Conservation (phyloP, 1,140 invertebrate species). For the Drosophila suzukii region DNA sequence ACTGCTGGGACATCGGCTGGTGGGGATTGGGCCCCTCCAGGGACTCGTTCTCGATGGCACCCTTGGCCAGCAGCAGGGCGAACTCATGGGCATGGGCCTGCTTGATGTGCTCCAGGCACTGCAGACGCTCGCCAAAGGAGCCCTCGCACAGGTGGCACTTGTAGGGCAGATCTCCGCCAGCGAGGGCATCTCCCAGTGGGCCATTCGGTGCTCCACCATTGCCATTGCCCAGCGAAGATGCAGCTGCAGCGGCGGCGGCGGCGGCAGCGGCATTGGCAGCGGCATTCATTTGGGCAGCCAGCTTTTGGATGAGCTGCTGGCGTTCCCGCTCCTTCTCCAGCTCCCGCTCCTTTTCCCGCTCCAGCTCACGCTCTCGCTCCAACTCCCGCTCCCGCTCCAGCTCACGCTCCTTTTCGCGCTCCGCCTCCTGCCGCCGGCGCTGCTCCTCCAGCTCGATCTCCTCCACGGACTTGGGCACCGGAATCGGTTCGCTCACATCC, state of each 20-base stretch:
- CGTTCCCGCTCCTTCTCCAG: conserved; percentile 43
- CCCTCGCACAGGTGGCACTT: conserved; percentile 97
- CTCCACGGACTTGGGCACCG: conserved; percentile 81
- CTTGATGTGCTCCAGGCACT: conserved; percentile 93
- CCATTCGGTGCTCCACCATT: not conserved
- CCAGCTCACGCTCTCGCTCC: conserved; percentile 30
- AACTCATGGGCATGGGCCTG: conserved; percentile 89
- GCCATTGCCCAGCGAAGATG: conserved; percentile 1
- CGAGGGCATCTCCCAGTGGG: conserved; percentile 8
- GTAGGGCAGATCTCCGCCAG: conserved; percentile 90
- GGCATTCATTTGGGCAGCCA: conserved; percentile 39
- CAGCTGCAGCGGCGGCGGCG: not conserved
- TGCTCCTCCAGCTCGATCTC: conserved; percentile 79
- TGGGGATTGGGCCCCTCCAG: conserved; percentile 40
- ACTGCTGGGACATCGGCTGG: conserved; percentile 28
- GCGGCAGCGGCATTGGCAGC: conserved; percentile 14
- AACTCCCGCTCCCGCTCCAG: conserved; percentile 27
- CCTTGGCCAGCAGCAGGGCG: conserved; percentile 91
- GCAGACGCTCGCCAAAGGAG: conserved; percentile 91
- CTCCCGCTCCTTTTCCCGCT: conserved; percentile 47
- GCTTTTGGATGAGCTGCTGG: conserved; percentile 39
- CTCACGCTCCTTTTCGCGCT: conserved; percentile 44
- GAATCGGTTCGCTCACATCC: conserved; percentile 81
- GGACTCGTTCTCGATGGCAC: conserved; percentile 89
- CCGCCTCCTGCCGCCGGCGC: conserved; percentile 63